These are phyloP conservation scores for Apogon hyalosoma DNA, from an alignment of 2,797 vertebrate genomes.

Conservation along the genomic window DNA sequence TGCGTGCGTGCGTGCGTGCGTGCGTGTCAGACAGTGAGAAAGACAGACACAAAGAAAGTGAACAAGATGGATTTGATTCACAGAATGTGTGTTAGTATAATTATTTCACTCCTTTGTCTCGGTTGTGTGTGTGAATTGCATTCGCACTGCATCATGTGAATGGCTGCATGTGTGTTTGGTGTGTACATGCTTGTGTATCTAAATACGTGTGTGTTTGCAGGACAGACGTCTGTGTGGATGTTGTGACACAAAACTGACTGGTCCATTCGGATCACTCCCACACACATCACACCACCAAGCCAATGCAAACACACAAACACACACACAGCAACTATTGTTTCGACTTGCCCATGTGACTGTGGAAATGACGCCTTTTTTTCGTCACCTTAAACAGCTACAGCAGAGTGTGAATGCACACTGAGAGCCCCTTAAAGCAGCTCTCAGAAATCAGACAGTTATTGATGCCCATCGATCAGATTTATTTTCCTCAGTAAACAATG, in stretches of 20 bases:
- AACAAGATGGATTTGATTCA: slow-evolving; percentile 35
- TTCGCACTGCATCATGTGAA: neutral
- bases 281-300: slow-evolving; percentile 56
- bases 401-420: slow-evolving; percentile 36
- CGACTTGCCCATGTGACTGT: slow-evolving; percentile 62
- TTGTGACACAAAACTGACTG: slow-evolving; percentile 41
- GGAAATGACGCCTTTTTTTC: slow-evolving; percentile 54
- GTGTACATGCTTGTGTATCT: slow-evolving; percentile 22
- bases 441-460: neutral
- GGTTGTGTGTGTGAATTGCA: neutral
- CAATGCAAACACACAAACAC: slow-evolving; percentile 42
- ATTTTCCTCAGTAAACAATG: neutral
- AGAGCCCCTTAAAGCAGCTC: slow-evolving; percentile 8
- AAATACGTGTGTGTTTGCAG: slow-evolving; percentile 34
- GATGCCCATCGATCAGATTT: neutral
- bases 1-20: neutral
- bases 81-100: slow-evolving; percentile 17
- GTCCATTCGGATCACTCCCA: slow-evolving; percentile 55
- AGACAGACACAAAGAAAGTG: neutral
- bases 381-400: slow-evolving; percentile 43
- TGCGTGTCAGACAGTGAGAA: neutral
- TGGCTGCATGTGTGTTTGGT: slow-evolving; percentile 5
- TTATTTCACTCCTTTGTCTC: slow-evolving; percentile 12
- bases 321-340: slow-evolving; percentile 74
- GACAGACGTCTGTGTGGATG: slow-evolving; percentile 28